Percentiles rank a stretch among this genome's conserved stretches.
These are phyloP conservation scores for Conus betulinus DNA, from an alignment of 1,140 invertebrate genomes.

Conservation along the genomic window DNA sequence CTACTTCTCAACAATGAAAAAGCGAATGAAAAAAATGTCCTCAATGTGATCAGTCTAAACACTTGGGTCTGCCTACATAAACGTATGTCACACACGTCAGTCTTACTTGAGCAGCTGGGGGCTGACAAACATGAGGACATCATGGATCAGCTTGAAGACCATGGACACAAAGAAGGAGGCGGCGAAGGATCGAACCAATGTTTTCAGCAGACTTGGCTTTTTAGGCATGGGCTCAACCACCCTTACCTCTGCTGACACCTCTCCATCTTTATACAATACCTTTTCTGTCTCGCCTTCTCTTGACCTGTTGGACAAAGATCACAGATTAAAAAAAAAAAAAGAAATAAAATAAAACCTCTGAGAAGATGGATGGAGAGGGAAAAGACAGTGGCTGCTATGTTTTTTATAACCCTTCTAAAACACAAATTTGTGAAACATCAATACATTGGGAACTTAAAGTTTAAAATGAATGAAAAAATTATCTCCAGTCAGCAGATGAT, in stretches of 20 bases:
- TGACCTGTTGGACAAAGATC: not conserved
- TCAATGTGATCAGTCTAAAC: too few relatives aligned
- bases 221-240: conserved; percentile 49
- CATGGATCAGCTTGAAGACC: conserved; percentile 81
- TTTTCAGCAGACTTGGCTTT: conserved; percentile 73
- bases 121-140: conserved; percentile 92
- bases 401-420: too few relatives aligned
- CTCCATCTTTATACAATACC: conserved; percentile 44
- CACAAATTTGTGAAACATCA: too few relatives aligned
- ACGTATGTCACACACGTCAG: not conserved
- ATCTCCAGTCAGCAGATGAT: too few relatives aligned
- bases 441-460: too few relatives aligned
- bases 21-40: not conserved
- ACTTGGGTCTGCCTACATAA: too few relatives aligned
- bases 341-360: not conserved
- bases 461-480: too few relatives aligned
- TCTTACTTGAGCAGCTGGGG: conserved; percentile 78
- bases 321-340: too few relatives aligned
- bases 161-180: conserved; percentile 64
- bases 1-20: not conserved
- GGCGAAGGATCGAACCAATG: conserved; percentile 75
- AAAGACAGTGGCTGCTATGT: too few relatives aligned
- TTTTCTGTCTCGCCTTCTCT: not conserved
- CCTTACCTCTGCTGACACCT: conserved; percentile 51
- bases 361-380: not conserved